Conservation (phyloP, 2,888 invertebrate genomes). For the Deilephila elpenor region DNA sequence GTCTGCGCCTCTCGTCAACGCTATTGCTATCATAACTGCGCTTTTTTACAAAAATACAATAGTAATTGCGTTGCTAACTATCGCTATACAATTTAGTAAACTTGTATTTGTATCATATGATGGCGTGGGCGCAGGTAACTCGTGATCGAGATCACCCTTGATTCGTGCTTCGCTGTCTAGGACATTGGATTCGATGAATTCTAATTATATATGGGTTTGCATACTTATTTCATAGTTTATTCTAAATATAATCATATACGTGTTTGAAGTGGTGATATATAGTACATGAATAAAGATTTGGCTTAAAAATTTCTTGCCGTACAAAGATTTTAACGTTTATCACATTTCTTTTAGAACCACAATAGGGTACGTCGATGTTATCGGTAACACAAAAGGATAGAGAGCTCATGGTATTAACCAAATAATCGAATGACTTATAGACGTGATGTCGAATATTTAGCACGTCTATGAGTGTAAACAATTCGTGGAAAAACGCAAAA, state of each 20-base stretch:
- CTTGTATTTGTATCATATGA: background rate
- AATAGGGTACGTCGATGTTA: constrained; percentile 43
- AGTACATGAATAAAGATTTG: background rate
- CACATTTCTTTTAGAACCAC: constrained; percentile 48
- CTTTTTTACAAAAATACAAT: background rate
- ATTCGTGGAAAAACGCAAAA: constrained; percentile 68
- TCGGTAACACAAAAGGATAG: constrained; percentile 34
- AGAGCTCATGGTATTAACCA: constrained; percentile 21
- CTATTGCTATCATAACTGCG: constrained; percentile 7
- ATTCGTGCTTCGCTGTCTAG: background rate
- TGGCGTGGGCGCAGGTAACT: constrained; percentile 13
- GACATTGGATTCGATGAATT: background rate
- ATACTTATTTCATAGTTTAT: background rate
- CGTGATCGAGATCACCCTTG: constrained; percentile 4
- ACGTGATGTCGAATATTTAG: constrained; percentile 58
- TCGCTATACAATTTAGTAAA: background rate
- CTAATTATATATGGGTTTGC: too few relatives aligned
- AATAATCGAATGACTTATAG: constrained; percentile 39
- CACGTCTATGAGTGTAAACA: constrained; percentile 70
- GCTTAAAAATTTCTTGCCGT: background rate
- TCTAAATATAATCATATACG: background rate
- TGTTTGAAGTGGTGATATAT: background rate
- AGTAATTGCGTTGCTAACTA: background rate
- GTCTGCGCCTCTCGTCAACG: constrained; percentile 40
- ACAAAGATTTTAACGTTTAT: constrained; percentile 29